Percentiles rank a stretch among this genome's conserved stretches.
Conservation (phyloP, 1,140 invertebrate species). For the Andricus grossulariae region DNA sequence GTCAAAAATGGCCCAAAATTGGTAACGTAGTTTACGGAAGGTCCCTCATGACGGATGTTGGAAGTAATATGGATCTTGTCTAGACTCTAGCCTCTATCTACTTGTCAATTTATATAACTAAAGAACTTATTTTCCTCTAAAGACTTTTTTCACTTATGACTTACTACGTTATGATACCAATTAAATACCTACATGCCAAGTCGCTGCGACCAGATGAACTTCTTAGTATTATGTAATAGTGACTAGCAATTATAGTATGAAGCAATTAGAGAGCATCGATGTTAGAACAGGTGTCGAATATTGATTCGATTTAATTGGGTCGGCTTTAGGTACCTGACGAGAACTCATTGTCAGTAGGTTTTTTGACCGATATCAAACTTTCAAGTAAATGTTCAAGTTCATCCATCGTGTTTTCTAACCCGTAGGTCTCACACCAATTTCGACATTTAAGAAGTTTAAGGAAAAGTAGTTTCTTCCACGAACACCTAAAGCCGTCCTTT, state of each 20-base stretch:
- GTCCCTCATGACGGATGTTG: background rate
- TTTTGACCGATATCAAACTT: background rate
- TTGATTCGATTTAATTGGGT: background rate
- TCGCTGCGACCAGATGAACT: conserved; percentile 17
- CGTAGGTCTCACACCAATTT: background rate
- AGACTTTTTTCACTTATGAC: conserved; percentile 60
- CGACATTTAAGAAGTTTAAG: background rate
- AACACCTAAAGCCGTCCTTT: conserved; percentile 1
- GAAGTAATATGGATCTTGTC: background rate
- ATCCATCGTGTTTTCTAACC: conserved; percentile 1
- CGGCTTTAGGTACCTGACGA: background rate
- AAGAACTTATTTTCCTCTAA: conserved; percentile 69
- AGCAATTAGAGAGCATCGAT: conserved; percentile 23
- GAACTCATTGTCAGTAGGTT: too few relatives aligned
- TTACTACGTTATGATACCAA: background rate
- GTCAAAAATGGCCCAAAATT: too few relatives aligned
- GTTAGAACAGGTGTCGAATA: background rate
- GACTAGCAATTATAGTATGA: background rate
- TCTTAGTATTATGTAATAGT: conserved; percentile 23
- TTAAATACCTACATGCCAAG: background rate
- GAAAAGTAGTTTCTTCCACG: background rate
- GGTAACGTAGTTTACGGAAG: too few relatives aligned
- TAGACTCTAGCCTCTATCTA: conserved; percentile 60
- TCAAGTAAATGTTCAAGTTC: background rate
- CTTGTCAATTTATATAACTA: conserved; percentile 67